These are phyloP conservation scores for Neodiprion virginianus DNA, from an alignment of 1,140 invertebrate genomes.

Conservation along the genomic window DNA sequence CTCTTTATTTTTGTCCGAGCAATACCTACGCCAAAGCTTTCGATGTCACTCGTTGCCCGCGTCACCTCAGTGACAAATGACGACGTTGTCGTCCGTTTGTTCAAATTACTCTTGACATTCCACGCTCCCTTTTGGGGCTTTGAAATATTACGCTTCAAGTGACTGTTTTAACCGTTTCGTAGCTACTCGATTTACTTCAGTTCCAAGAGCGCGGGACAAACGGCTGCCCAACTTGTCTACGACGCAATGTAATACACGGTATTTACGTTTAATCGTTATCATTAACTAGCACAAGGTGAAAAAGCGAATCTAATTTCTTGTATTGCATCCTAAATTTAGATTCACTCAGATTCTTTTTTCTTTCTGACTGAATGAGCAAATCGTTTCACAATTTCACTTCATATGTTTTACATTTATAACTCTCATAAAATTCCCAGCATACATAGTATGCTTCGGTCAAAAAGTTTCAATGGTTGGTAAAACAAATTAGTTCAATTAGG, in stretches of 20 bases:
- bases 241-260: constrained; percentile 31
- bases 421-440: not conserved
- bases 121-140: constrained; percentile 32
- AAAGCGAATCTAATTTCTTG: not conserved
- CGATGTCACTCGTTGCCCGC: constrained; percentile 48
- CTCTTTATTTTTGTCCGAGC: not conserved
- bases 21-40: not conserved
- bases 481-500: too few species aligned
- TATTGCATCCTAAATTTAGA: too few species aligned
- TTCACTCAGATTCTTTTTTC: too few species aligned
- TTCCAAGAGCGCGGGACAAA: not conserved
- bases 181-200: constrained; percentile 7
- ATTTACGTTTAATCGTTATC: constrained; percentile 34
- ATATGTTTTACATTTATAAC: not conserved
- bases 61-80: constrained; percentile 58
- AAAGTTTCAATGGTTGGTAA: not conserved
- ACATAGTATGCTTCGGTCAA: not conserved
- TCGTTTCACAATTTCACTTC: too few species aligned
- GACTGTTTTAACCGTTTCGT: constrained; percentile 9
- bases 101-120: constrained; percentile 58
- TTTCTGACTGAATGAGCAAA: too few species aligned
- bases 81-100: constrained; percentile 58
- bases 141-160: constrained; percentile 50
- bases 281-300: constrained; percentile 11
- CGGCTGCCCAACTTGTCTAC: constrained; percentile 10